These are phyloP conservation scores for Rallus limicola DNA, from an alignment of 2,113 vertebrate species.

Conservation along the genomic window DNA sequence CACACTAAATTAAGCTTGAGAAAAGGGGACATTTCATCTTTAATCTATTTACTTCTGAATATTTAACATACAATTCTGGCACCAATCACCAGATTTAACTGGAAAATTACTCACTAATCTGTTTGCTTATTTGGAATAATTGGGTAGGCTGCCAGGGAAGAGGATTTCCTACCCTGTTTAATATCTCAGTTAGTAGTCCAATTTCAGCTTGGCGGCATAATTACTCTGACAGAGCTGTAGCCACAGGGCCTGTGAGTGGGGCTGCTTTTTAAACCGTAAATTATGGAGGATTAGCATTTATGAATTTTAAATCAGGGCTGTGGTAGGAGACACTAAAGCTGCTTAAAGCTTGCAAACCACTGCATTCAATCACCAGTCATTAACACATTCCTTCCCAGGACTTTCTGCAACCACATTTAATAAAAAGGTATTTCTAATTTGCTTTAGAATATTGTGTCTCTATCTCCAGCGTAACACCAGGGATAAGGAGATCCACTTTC, in stretches of 20 bases:
- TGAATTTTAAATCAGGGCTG: conserved; percentile 99
- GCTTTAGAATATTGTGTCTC: not conserved
- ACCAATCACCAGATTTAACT: conserved; percentile 95
- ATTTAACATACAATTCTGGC: conserved; percentile 92
- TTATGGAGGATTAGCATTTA: conserved; percentile 99
- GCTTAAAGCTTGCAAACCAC: conserved; percentile 96
- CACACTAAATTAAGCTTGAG: conserved; percentile 85
- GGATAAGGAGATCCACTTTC: not conserved
- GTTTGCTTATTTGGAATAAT: conserved; percentile 99
- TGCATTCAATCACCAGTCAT: conserved; percentile 87
- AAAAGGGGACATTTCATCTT: conserved; percentile 87
- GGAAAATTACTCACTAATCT: conserved; percentile 99
- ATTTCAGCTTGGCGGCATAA: conserved; percentile 99
- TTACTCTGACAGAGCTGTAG: conserved; percentile 99
- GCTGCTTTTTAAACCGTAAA: conserved; percentile 99
- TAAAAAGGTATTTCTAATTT: conserved; percentile 39
- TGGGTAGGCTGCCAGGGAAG: conserved; percentile 96
- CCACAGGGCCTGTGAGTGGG: conserved; percentile 98
- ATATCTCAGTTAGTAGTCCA: conserved; percentile 99
- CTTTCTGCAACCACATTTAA: conserved; percentile 22
- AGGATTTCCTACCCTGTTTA: conserved; percentile 97
- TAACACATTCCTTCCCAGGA: conserved; percentile 85
- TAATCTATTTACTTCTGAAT: conserved; percentile 97
- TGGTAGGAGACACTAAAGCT: conserved; percentile 99
- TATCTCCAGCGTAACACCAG: not conserved